Conservation (phyloP, 2,797 vertebrate species). For the Moxostoma hubbsi region DNA sequence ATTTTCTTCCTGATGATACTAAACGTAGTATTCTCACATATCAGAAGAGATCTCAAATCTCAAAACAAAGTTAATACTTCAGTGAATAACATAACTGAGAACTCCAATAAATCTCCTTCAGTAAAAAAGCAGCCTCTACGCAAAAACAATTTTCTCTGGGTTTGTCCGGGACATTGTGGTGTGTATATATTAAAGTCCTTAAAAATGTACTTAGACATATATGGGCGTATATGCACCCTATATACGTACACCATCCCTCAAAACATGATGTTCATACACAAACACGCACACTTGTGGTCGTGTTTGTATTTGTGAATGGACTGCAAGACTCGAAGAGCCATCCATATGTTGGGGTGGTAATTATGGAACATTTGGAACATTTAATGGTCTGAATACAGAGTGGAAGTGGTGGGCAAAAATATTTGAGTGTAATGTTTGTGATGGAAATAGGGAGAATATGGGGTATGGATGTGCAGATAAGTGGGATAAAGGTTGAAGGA, state of each 20-base stretch:
- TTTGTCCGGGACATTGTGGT: too few relatives aligned
- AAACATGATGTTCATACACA: constrained; percentile 10
- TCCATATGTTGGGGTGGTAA: constrained; percentile 72
- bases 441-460: constrained; percentile 8
- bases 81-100: too few relatives aligned
- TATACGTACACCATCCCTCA: background rate
- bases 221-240: background rate
- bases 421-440: constrained; percentile 15
- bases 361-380: constrained; percentile 55
- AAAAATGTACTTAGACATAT: background rate
- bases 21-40: too few relatives aligned
- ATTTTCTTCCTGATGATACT: too few relatives aligned
- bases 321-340: constrained; percentile 25
- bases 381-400: constrained; percentile 52
- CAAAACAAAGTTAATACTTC: too few relatives aligned
- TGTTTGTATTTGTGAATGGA: constrained; percentile 18
- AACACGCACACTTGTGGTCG: constrained; percentile 2
- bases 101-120: too few relatives aligned
- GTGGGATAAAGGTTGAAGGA: constrained; percentile 27
- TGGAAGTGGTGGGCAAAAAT: constrained; percentile 14
- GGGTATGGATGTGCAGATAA: constrained; percentile 19
- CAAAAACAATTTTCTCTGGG: too few relatives aligned
- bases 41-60: too few relatives aligned
- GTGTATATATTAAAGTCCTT: background rate
- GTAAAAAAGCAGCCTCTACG: too few relatives aligned